Conservation (phyloP, 2,888 invertebrate genomes). For the Rhaphigaster nebulosa region DNA sequence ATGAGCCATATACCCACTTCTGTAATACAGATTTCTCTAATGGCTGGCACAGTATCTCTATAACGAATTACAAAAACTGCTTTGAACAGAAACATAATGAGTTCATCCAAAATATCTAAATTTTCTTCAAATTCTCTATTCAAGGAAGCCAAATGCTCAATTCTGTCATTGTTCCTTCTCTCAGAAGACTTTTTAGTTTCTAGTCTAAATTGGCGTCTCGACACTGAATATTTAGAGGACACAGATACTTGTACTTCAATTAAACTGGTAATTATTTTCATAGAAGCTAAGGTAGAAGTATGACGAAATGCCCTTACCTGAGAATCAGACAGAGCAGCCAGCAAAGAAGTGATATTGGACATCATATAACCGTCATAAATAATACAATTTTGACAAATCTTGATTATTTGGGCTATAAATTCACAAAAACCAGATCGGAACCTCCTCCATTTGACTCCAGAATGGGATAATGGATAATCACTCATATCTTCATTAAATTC, state of each 20-base stretch:
- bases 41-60: conserved; percentile 95
- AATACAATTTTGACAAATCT: conserved; percentile 98
- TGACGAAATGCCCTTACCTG: conserved; percentile 95
- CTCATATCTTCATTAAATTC: conserved; percentile 99
- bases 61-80: conserved; percentile 99
- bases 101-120: conserved; percentile 99
- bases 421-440: conserved; percentile 96
- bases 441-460: conserved; percentile 96
- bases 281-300: conserved; percentile 95
- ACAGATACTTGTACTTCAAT: conserved; percentile 97
- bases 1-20: conserved; percentile 99
- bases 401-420: conserved; percentile 95
- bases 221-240: conserved; percentile 96
- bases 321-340: conserved; percentile 97
- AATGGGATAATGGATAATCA: conserved; percentile 97
- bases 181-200: conserved; percentile 92
- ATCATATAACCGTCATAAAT: conserved; percentile 99
- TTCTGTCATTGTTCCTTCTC: conserved; percentile 91
- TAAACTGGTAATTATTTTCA: conserved; percentile 98
- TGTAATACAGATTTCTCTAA: conserved; percentile 96
- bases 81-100: conserved; percentile 99
- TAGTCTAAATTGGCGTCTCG: conserved; percentile 96
- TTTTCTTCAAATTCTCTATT: conserved; percentile 97
- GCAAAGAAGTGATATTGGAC: conserved; percentile 97
- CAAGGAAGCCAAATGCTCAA: conserved; percentile 93